These are phyloP conservation scores for Pterocles orientalis DNA, from an alignment of 2,113 vertebrate species.

Conservation along the genomic window DNA sequence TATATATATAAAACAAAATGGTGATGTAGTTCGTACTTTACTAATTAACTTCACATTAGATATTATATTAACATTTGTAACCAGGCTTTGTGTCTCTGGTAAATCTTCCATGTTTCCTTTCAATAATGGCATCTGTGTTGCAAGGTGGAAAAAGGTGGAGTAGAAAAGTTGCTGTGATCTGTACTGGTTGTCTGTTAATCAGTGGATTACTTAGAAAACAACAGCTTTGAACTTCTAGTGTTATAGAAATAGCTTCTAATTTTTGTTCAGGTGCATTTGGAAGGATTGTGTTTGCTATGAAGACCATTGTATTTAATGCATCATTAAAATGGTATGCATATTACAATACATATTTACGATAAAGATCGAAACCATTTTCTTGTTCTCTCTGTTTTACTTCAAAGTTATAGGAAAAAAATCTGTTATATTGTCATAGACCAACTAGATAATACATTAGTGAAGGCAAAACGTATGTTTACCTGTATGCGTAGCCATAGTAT, in stretches of 20 bases:
- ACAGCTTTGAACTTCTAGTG: background rate
- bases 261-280: background rate
- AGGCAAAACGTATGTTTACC: conserved; percentile 21
- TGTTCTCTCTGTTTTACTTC: background rate
- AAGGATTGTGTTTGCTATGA: background rate
- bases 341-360: background rate
- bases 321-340: background rate
- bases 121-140: background rate
- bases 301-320: background rate
- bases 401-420: background rate
- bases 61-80: background rate
- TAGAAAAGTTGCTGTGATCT: background rate
- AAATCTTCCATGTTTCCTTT: background rate
- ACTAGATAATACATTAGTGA: background rate
- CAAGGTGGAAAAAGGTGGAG: background rate
- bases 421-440: background rate
- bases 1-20: too few species aligned
- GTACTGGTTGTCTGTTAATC: background rate
- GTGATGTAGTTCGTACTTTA: background rate
- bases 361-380: background rate
- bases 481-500: background rate
- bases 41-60: background rate
- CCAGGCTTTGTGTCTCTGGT: background rate
- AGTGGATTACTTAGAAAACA: background rate
- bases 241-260: background rate